A percentile compares a stretch with the other conserved stretches of the same genome.
Conservation (phyloP, 2,888 invertebrate species). For the Mimumesa dahlbomi region DNA sequence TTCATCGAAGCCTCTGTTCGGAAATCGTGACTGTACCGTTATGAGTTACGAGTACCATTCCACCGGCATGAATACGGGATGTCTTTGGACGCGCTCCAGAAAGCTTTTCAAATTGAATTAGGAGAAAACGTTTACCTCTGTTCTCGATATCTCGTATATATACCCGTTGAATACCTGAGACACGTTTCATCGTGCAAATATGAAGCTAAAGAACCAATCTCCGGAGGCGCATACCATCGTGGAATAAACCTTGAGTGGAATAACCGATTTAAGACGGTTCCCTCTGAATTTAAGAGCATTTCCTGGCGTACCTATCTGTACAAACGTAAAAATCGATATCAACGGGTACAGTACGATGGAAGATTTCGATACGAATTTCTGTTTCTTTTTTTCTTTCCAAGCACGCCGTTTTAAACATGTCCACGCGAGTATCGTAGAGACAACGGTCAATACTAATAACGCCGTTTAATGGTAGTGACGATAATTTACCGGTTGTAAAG, state of each 20-base stretch:
- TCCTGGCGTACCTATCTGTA: no score
- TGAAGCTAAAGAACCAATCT: background rate
- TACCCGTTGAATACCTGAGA: constrained; percentile 4
- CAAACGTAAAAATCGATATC: no score
- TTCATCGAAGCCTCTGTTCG: background rate
- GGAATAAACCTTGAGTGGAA: background rate
- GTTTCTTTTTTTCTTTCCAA: no score
- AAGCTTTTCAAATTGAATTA: constrained; percentile 63
- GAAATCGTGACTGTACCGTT: constrained; percentile 54
- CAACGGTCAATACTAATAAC: constrained; percentile 5
- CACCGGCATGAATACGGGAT: constrained; percentile 49
- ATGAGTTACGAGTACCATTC: constrained; percentile 53
- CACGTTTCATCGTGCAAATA: constrained; percentile 3
- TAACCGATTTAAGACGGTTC: no score
- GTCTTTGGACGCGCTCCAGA: constrained; percentile 66
- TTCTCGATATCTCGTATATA: constrained; percentile 13
- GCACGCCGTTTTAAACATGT: background rate
- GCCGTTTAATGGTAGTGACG: constrained; percentile 12
- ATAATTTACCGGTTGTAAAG: constrained; percentile 28
- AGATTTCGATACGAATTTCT: no score
- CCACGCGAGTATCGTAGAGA: background rate
- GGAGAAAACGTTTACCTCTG: constrained; percentile 51
- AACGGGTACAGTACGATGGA: no score
- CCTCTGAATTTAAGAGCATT: no score
- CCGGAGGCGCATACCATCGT: no score